A percentile compares a stretch with the other conserved stretches of the same genome.
phyloP scores from a whole-genome alignment of 1,140 invertebrate genomes.

The Pogonomyrmex californicus region DNA sequence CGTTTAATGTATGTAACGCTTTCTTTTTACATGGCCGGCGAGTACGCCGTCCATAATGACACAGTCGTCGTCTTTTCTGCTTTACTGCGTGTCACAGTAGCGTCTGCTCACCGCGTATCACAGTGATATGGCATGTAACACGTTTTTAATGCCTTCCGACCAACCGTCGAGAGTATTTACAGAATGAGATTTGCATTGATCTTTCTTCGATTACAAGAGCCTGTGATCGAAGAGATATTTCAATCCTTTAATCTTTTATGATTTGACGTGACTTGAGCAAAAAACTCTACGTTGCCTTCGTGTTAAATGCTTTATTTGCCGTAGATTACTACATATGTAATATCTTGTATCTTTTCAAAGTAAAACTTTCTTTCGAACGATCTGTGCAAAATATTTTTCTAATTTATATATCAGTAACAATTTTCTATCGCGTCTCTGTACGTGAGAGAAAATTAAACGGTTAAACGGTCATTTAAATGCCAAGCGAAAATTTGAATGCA shows the following conservation, averaged over 20 bases:
- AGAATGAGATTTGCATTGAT: slow-evolving; percentile 35
- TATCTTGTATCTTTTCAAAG: background rate
- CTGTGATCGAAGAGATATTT: background rate
- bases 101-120: background rate
- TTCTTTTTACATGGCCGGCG: slow-evolving; percentile 39
- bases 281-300: background rate
- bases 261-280: slow-evolving; percentile 27
- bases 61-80: slow-evolving; percentile 17
- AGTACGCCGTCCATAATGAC: slow-evolving; percentile 33
- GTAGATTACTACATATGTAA: background rate
- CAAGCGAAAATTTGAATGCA: background rate
- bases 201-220: slow-evolving; percentile 16
- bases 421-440: background rate
- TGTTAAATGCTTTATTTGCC: background rate
- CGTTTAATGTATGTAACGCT: slow-evolving; percentile 29
- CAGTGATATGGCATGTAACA: background rate
- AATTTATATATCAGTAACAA: background rate
- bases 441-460: background rate
- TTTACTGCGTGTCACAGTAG: slow-evolving; percentile 49
- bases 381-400: background rate
- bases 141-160: slow-evolving; percentile 2
- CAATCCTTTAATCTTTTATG: slow-evolving; percentile 6
- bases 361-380: background rate
- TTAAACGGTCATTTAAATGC: slow-evolving; percentile 26
- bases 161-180: slow-evolving; percentile 23